Evolutionary conservation across 1,140 invertebrate genomes (phyloP).

Genomic region (Bursaphelenchus mucronatus): DNA sequence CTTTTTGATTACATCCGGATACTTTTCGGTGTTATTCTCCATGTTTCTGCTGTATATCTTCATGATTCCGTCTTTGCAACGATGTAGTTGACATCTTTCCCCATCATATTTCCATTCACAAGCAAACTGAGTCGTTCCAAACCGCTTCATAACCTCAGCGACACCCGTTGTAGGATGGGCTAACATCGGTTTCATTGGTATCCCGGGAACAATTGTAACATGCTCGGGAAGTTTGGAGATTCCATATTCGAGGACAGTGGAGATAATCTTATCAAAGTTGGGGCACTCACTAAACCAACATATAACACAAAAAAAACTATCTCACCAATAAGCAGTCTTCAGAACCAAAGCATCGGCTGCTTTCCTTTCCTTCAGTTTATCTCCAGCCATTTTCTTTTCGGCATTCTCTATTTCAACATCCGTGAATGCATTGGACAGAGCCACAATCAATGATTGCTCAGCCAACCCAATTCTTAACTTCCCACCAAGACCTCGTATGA

Average conservation of each 20-base stretch:
- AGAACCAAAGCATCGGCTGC: constrained; percentile 75
- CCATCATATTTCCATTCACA: constrained; percentile 99
- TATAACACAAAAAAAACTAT: constrained; percentile 25
- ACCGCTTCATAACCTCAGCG: constrained; percentile 79
- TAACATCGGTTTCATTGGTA: constrained; percentile 96
- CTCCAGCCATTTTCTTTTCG: constrained; percentile 65
- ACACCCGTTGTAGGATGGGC: constrained; percentile 91
- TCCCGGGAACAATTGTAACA: constrained; percentile 69
- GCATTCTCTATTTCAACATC: constrained; percentile 47
- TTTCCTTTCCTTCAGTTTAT: constrained; percentile 75
- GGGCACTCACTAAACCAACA: constrained; percentile 78
- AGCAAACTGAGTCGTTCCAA: constrained; percentile 86
- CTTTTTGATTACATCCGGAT: constrained; percentile 81
- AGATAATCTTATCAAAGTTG: constrained; percentile 82
- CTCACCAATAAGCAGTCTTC: constrained; percentile 87
- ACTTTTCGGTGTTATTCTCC: constrained; percentile 94
- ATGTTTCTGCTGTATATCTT: constrained; percentile 92
- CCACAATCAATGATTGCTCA: constrained; percentile 84
- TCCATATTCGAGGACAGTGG: constrained; percentile 75
- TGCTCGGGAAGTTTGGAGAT: constrained; percentile 73
- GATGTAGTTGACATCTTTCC: constrained; percentile 84
- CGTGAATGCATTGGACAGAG: constrained; percentile 78
- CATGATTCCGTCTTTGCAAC: constrained; percentile 65
- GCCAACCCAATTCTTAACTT: constrained; percentile 93
- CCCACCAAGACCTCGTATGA: constrained; percentile 84